Evolutionary conservation across 2,797 vertebrate genomes (phyloP).

Genomic region (Rousettus madagascariensis): DNA sequence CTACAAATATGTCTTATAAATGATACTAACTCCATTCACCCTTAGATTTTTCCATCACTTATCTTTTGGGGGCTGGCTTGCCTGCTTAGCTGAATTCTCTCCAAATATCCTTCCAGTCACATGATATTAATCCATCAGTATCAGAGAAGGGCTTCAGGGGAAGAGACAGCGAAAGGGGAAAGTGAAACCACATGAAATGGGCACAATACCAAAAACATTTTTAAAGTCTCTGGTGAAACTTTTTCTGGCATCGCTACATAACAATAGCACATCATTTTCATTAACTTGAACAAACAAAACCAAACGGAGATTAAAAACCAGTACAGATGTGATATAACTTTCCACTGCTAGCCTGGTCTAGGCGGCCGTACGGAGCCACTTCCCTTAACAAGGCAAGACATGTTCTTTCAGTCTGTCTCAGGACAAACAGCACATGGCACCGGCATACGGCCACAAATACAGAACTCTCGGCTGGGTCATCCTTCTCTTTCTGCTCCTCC

Average conservation of each 20-base stretch:
- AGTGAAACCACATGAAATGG: conserved; percentile 83
- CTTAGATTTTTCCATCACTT: conserved; percentile 45
- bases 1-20: conserved; percentile 19
- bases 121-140: conserved; percentile 60
- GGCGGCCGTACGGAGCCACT: conserved; percentile 64
- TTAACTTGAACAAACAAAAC: conserved; percentile 85
- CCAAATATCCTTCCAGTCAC: conserved; percentile 47
- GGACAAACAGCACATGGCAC: conserved; percentile 14
- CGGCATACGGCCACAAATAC: not conserved
- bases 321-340: conserved; percentile 76
- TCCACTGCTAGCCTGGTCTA: conserved; percentile 60
- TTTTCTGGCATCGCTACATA: conserved; percentile 81
- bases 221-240: conserved; percentile 83
- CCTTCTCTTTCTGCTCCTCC: not conserved
- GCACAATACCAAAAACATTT: conserved; percentile 81
- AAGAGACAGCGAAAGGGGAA: conserved; percentile 20
- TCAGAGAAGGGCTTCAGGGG: conserved; percentile 13
- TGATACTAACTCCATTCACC: not conserved
- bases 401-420: not conserved
- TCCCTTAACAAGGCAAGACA: conserved; percentile 60
- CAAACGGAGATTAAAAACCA: conserved; percentile 81
- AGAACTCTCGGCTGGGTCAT: not conserved
- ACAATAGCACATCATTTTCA: conserved; percentile 85
- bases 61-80: conserved; percentile 30
- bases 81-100: conserved; percentile 36